These are phyloP conservation scores for Cheilinus undulatus DNA, from an alignment of 2,113 vertebrate genomes.

Conservation along the genomic window DNA sequence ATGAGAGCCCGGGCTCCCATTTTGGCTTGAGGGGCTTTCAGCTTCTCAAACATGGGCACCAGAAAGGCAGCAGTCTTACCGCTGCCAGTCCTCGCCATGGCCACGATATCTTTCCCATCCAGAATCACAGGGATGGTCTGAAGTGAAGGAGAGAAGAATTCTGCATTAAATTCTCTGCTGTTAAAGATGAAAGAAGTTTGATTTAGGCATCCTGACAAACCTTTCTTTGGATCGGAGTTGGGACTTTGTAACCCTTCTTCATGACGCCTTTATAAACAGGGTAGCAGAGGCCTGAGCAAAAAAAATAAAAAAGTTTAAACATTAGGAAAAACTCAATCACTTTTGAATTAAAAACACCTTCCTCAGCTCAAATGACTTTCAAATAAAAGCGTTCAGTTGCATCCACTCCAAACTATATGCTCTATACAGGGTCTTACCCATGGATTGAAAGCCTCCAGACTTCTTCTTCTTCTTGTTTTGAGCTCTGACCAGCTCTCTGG, in stretches of 20 bases:
- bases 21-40: slow-evolving; percentile 90
- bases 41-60: slow-evolving; percentile 95
- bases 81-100: slow-evolving; percentile 96
- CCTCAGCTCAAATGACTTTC: background rate
- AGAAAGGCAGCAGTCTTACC: slow-evolving; percentile 98
- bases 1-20: slow-evolving; percentile 91
- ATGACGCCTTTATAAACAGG: slow-evolving; percentile 94
- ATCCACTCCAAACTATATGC: background rate
- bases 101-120: slow-evolving; percentile 93
- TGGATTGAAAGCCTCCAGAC: slow-evolving; percentile 98
- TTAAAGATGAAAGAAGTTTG: background rate
- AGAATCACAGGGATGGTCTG: slow-evolving; percentile 93
- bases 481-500: slow-evolving; percentile 88
- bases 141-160: background rate
- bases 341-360: background rate
- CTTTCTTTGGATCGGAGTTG: slow-evolving; percentile 97
- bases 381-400: background rate
- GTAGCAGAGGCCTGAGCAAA: slow-evolving; percentile 89
- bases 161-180: background rate
- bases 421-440: slow-evolving; percentile 85
- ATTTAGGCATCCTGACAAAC: slow-evolving; percentile 69
- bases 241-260: slow-evolving; percentile 98
- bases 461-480: slow-evolving; percentile 99
- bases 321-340: background rate
- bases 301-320: background rate